Evolutionary conservation across 2,113 vertebrate genomes (phyloP), one percentile per base, ranked within the genome.

Genomic region (Prunella fulvescens): DNA sequence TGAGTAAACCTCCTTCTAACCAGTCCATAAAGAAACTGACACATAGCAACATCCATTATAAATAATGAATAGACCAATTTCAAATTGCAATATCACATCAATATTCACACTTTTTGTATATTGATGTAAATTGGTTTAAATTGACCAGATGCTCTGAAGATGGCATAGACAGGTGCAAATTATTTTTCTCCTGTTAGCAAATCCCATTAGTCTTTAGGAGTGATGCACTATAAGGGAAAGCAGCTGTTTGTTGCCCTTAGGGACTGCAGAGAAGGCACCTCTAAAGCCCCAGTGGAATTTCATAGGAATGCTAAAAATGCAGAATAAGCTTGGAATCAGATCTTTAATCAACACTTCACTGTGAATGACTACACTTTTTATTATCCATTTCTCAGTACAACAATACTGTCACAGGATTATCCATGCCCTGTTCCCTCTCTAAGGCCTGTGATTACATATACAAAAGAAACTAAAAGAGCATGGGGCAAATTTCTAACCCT

Each of bases 121-220:
- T 90, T 94, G 91, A 96, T 89, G 54, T 80, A 95, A 94, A 94
- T 90, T 82, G 70, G 33, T 88, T 90, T 94, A 95, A 96, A 95
- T 90, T 90, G 93, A 94, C 89, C 96, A 97, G 87, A 94, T 97
- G 93, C 50, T 94, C 78, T 87, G 70, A 96, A 82, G 87, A 92
- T 90, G 20, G 42, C 58, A 79, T 24, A 61, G 87, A 66, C 91
- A 92, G 90, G 66, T 95, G 91, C 78, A 95, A 96, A 96, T 82
- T 95, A 91, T 80, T 90, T 80, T 89, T 85, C 61, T 94, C 57
- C 81, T 80, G 54, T 94, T 86, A 93, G n/a, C 14, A 82, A 92
- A 92, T 94, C 91, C 91, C 93, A 79, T 57, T 72, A 92, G 66
- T 65, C 70, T 81, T 89, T 54, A 91, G 45, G 81, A 85, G 66